Base-by-base conservation (phyloP, 2,113 vertebrate species). In the Colistium nudipinnis region DNA sequence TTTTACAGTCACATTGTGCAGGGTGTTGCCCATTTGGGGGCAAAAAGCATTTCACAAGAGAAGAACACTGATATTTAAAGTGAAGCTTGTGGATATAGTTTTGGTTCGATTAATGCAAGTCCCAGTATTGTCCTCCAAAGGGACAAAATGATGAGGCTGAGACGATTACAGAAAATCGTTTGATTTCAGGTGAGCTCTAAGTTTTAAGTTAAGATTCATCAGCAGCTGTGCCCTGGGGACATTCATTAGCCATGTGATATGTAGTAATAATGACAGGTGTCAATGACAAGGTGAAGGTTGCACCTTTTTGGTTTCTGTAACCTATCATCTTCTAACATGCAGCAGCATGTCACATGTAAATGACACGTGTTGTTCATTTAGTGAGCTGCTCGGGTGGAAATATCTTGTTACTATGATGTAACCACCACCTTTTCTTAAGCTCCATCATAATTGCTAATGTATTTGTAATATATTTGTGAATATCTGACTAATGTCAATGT, bases 331-430 rank as follows among this genome's bases (percentile, higher is more conserved):
- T 67, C 61, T 44, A 54, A 54, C 60, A 35, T 53, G 51, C 49
- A 20, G 33, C 7, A 22, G 47, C 65, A 54, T 65, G 62, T 78
- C 51, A n/a, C 6, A 8, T 62, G 67, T 76, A 74, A 86, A 73
- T 79, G 85, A 77, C 71, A 49, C 13, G 2, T 66, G 71, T 74
- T 56, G 64, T 68, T 80, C 70, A 84, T 78, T 84, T 76, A 76
- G 54, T 17, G 56, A 45, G 68, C 65, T n/a, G 47, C 69, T 78
- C 30, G 70, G 64, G 62, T 70, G 66, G 45, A 51, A 38, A 62
- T 66, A 82, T 81, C 78, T 28, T 65, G 54, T 79, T 64, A 68
- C 78, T 48, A 53, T 68, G 47, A 71, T 70, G 78, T 85, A 61
- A 87, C 79, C 84, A 76, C 62, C 14, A 11, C 45, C 59, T 88